These are phyloP conservation scores for Oxytorus armatus DNA, from an alignment of 2,888 invertebrate genomes.

Conservation along the genomic window DNA sequence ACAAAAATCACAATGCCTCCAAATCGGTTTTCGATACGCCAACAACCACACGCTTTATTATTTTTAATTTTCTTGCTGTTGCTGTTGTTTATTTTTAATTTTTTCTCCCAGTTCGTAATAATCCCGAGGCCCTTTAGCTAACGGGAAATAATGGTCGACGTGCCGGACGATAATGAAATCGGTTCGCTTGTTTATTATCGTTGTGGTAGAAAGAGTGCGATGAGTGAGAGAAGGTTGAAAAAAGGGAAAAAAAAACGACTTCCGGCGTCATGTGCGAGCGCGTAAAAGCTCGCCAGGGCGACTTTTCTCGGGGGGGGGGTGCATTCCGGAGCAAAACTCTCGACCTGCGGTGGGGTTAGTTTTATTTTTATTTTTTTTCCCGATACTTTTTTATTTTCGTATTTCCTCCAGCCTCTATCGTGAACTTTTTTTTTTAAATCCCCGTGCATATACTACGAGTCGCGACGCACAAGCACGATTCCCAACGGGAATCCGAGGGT, in stretches of 20 bases:
- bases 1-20: constrained; percentile 31
- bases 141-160: constrained; percentile 41
- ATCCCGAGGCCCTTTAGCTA: constrained; percentile 19
- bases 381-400: constrained; percentile 4
- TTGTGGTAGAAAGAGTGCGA: neutral
- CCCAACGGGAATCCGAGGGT: constrained; percentile 46
- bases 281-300: constrained; percentile 1
- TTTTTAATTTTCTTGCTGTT: constrained; percentile 15
- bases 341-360: too few species aligned
- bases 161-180: constrained; percentile 55
- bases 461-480: constrained; percentile 21
- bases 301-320: neutral
- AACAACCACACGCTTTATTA: neutral
- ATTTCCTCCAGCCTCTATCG: constrained; percentile 9
- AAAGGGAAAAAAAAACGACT: too few species aligned
- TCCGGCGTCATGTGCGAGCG: neutral
- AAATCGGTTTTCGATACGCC: constrained; percentile 59
- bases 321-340: neutral
- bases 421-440: constrained; percentile 37
- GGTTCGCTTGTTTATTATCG: constrained; percentile 56
- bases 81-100: neutral
- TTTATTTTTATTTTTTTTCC: neutral
- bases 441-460: neutral
- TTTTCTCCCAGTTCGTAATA: neutral
- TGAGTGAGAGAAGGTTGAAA: neutral